Evolutionary conservation across 2,113 vertebrate species (phyloP).

Genomic region (Hyaena hyaena): DNA sequence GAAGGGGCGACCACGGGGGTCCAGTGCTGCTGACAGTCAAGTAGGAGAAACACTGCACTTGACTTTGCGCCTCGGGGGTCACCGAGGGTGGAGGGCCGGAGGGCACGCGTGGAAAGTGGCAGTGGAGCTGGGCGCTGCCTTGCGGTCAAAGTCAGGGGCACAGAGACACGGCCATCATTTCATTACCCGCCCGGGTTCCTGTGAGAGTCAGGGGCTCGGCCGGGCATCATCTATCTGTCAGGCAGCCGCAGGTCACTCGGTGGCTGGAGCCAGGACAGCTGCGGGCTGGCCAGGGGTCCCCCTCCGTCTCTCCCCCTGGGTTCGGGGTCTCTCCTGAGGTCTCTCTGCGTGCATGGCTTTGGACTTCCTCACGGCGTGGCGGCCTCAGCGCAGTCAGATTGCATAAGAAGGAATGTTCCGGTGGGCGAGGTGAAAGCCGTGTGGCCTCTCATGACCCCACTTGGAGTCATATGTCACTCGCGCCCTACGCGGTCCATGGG

Average conservation of each 20-base stretch:
- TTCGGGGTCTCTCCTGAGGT: background rate
- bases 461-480: background rate
- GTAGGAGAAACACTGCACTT: background rate
- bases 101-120: rapidly evolving
- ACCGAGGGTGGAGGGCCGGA: rapidly evolving
- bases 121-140: background rate
- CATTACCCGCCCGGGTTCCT: background rate
- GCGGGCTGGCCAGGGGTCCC: background rate
- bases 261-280: background rate
- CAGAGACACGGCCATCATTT: no score
- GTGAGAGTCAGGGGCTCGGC: background rate
- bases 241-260: rapidly evolving
- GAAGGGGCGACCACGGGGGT: background rate
- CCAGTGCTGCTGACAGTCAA: no score
- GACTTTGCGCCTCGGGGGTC: background rate
- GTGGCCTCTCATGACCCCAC: background rate
- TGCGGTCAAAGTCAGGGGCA: background rate
- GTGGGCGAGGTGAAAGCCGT: no score
- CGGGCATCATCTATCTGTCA: background rate
- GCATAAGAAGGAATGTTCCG: background rate
- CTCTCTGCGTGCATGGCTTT: background rate
- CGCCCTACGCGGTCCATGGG: no score
- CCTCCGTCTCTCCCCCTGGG: background rate
- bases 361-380: background rate
- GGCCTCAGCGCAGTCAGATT: background rate